Percentiles rank a stretch among this genome's conserved stretches.
Conservation (phyloP, 1,140 invertebrate species). For the Mesaphorura yosii region DNA sequence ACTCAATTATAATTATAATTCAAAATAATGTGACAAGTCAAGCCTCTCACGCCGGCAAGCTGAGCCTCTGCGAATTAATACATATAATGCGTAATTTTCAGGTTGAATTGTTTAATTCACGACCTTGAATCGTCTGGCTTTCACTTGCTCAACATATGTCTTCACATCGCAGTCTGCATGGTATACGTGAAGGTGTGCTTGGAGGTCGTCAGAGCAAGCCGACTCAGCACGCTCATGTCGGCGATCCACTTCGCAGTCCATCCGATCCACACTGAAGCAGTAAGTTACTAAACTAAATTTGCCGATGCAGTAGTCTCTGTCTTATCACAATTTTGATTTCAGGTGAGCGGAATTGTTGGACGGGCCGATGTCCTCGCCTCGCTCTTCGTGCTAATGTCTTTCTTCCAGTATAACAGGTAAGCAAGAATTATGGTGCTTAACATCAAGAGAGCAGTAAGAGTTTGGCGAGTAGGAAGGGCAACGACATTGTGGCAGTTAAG, state of each 20-base stretch:
- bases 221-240: conserved; percentile 44
- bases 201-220: conserved; percentile 24
- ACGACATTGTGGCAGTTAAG: too few relatives aligned
- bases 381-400: conserved; percentile 75
- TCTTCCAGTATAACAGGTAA: conserved; percentile 70
- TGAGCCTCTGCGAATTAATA: too few relatives aligned
- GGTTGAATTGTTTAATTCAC: conserved; percentile 75
- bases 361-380: conserved; percentile 84
- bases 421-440: too few relatives aligned
- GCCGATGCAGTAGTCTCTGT: neutral
- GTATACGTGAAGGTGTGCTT: conserved; percentile 53
- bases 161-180: conserved; percentile 66
- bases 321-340: conserved; percentile 37
- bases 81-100: conserved; percentile 18
- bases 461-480: too few relatives aligned
- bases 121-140: conserved; percentile 80
- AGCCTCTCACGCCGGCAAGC: too few relatives aligned
- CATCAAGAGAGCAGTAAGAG: too few relatives aligned
- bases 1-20: too few relatives aligned
- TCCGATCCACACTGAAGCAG: conserved; percentile 91
- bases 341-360: conserved; percentile 89
- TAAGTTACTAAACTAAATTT: conserved; percentile 47
- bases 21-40: too few relatives aligned
- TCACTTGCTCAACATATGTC: conserved; percentile 71
- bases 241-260: conserved; percentile 86